Conservation (phyloP, 2,113 vertebrate species). For the Xenus cinereus region DNA sequence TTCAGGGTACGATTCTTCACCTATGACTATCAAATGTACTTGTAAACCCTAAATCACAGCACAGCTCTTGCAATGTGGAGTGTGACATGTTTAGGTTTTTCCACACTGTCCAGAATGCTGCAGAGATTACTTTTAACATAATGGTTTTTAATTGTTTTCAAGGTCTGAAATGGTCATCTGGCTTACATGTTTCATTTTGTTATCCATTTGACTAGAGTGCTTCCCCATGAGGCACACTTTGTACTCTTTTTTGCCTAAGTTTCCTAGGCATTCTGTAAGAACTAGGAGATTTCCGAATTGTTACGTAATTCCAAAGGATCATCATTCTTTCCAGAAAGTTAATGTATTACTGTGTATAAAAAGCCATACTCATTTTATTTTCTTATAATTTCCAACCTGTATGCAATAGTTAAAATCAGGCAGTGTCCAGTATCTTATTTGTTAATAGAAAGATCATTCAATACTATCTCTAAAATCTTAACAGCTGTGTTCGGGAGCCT, state of each 20-base stretch:
- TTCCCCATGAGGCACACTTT: accelerated
- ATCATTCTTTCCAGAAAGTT: background rate
- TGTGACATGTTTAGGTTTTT: background rate
- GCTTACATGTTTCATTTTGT: background rate
- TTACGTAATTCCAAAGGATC: background rate
- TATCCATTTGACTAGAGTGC: background rate
- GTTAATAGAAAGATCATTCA: background rate
- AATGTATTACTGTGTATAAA: background rate
- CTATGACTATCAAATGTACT: background rate
- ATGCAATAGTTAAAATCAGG: background rate
- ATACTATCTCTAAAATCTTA: background rate
- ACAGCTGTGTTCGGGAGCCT: background rate
- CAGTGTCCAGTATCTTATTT: background rate
- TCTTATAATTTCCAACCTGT: background rate
- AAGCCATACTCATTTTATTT: background rate
- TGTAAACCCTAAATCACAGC: background rate
- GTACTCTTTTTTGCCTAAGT: background rate
- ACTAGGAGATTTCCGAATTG: background rate
- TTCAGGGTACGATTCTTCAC: background rate
- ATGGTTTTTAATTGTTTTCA: background rate
- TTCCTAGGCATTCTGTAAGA: background rate
- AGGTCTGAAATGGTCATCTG: background rate
- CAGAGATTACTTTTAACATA: background rate
- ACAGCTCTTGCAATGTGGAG: background rate
- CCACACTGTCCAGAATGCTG: background rate